Percentiles rank a stretch among this genome's conserved stretches.
These are phyloP conservation scores for Clostera curtula DNA, from an alignment of 2,888 invertebrate genomes.

Conservation along the genomic window DNA sequence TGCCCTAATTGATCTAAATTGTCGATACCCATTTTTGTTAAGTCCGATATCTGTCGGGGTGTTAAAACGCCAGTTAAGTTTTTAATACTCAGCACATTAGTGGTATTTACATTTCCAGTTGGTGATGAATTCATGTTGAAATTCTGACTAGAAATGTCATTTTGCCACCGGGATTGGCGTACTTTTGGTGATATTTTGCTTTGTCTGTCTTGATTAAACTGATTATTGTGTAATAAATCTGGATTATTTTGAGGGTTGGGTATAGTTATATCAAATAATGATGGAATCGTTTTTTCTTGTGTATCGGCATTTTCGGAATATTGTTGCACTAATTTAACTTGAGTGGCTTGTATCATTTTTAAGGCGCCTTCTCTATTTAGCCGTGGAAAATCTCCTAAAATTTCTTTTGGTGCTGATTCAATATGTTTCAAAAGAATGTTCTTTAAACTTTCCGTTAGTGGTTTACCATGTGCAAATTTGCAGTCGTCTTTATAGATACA, in stretches of 20 bases:
- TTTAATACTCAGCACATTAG: slow-evolving; percentile 70
- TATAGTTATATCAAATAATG: slow-evolving; percentile 65
- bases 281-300: slow-evolving; percentile 56
- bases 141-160: slow-evolving; percentile 49
- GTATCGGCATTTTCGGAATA: slow-evolving; percentile 44
- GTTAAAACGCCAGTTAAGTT: slow-evolving; percentile 75
- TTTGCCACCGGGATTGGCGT: slow-evolving; percentile 69
- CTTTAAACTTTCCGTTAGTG: slow-evolving; percentile 86
- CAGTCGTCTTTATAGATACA: slow-evolving; percentile 90
- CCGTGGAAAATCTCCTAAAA: slow-evolving; percentile 91
- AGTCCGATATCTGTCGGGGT: slow-evolving; percentile 73
- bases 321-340: slow-evolving; percentile 60
- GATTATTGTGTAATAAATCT: slow-evolving; percentile 35
- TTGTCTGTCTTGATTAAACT: slow-evolving; percentile 49
- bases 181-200: slow-evolving; percentile 62
- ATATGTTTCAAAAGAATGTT: slow-evolving; percentile 82
- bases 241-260: slow-evolving; percentile 48
- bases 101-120: slow-evolving; percentile 32
- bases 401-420: slow-evolving; percentile 93
- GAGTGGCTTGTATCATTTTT: slow-evolving; percentile 69
- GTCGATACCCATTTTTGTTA: slow-evolving; percentile 75
- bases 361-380: slow-evolving; percentile 85
- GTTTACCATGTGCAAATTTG: slow-evolving; percentile 94
- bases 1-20: slow-evolving; percentile 77
- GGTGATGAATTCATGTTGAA: slow-evolving; percentile 40